A percentile compares a stretch with the other conserved stretches of the same genome.
These are phyloP conservation scores for Drosophila obscura DNA, from an alignment of 1,140 invertebrate species.

Conservation along the genomic window DNA sequence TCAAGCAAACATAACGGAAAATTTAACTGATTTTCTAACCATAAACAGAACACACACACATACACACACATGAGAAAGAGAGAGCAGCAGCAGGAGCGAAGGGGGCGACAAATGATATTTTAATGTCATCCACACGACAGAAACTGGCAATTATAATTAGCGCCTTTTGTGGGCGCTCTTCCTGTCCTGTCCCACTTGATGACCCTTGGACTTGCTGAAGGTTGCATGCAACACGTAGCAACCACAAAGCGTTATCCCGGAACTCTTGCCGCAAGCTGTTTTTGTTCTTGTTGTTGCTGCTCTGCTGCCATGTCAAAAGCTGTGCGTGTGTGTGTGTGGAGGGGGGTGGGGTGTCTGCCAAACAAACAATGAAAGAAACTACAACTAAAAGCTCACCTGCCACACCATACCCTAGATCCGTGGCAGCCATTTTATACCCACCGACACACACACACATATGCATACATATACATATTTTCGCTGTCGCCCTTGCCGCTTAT, in stretches of 20 bases:
- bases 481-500: conserved; percentile 30
- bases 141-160: conserved; percentile 61
- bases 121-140: conserved; percentile 29
- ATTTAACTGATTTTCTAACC: too few species aligned
- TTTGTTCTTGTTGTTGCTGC: conserved; percentile 23
- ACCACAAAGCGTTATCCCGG: conserved; percentile 16
- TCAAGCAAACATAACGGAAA: too few species aligned
- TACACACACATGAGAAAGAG: too few species aligned
- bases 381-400: conserved; percentile 29
- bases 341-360: not conserved
- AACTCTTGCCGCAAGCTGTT: conserved; percentile 25
- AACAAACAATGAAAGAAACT: conserved; percentile 39
- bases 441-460: too few species aligned
- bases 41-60: too few species aligned
- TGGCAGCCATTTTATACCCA: conserved; percentile 33
- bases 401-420: conserved; percentile 5
- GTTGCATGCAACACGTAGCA: conserved; percentile 72
- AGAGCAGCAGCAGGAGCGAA: too few species aligned
- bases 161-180: conserved; percentile 15
- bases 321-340: conserved; percentile 10
- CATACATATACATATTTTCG: not conserved
- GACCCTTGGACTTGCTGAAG: conserved; percentile 9
- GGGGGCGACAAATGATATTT: conserved; percentile 42
- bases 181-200: conserved; percentile 9
- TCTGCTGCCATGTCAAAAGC: conserved; percentile 24